Conservation (phyloP, 30 jellyfish, hydroid and myxozoan species). For the Pseudorhiza aurosa region DNA sequence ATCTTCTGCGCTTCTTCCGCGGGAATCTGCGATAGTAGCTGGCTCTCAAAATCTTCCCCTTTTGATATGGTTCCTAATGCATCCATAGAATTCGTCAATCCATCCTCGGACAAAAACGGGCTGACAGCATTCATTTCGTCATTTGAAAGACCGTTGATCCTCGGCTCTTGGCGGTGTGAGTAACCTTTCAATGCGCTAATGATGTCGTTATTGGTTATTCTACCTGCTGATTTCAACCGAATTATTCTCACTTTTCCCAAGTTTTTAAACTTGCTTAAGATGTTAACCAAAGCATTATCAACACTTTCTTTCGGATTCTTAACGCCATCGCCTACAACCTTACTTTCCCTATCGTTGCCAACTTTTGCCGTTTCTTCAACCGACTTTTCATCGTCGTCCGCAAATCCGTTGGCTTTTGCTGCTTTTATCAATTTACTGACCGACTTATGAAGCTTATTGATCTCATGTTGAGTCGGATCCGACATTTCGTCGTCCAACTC, state of each 20-base stretch:
- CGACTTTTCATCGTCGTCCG: neutral
- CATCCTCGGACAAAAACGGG: constrained; percentile 7
- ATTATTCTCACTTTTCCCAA: constrained; percentile 37
- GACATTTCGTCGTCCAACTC: constrained; percentile 30
- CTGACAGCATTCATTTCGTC: neutral
- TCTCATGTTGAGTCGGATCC: constrained; percentile 44
- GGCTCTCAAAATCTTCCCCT: constrained; percentile 58
- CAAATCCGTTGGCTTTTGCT: constrained; percentile 26
- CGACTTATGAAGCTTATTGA: constrained; percentile 32
- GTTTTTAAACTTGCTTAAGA: constrained; percentile 8
- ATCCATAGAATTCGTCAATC: constrained; percentile 19
- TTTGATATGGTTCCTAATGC: constrained; percentile 54
- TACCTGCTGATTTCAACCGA: constrained; percentile 36
- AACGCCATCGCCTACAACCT: neutral
- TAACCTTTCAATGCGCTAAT: constrained; percentile 23
- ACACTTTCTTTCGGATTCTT: neutral
- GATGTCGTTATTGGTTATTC: constrained; percentile 35
- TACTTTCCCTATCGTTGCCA: neutral
- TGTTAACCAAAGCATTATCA: constrained; percentile 5
- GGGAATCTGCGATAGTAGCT: constrained; percentile 50
- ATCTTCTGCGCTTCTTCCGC: constrained; percentile 63
- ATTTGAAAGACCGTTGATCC: neutral
- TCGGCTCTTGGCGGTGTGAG: neutral
- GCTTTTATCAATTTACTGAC: constrained; percentile 39
- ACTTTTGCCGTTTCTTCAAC: neutral